Evolutionary conservation across 2,888 invertebrate species (phyloP).

Genomic region (Nomada hirtipes): DNA sequence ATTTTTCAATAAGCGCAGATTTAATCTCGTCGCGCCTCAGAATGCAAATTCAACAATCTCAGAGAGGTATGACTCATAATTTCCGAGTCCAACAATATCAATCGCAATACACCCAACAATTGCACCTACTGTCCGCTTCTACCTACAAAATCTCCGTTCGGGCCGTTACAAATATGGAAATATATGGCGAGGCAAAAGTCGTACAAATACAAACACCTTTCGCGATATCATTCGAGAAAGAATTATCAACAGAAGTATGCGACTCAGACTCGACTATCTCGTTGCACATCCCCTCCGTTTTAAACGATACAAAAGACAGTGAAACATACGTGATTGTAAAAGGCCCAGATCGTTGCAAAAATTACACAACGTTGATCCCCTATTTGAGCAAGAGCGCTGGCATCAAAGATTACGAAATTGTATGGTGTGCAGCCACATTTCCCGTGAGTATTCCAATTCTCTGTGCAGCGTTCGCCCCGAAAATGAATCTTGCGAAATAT

Average conservation of each 20-base stretch:
- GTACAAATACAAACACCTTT: conserved; percentile 36
- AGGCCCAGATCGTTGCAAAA: conserved; percentile 58
- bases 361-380: conserved; percentile 1
- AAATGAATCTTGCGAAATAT: no score
- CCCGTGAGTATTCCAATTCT: conserved; percentile 45
- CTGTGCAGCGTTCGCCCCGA: no score
- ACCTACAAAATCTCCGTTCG: conserved; percentile 58
- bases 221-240: conserved; percentile 43
- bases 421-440: conserved; percentile 59
- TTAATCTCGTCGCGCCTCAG: conserved; percentile 42
- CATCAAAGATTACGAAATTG: conserved; percentile 37
- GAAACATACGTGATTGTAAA: conserved; percentile 60
- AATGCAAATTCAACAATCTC: not conserved
- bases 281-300: conserved; percentile 66
- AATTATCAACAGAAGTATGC: conserved; percentile 26
- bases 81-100: conserved; percentile 42
- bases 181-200: not conserved
- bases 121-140: conserved; percentile 66
- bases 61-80: not conserved
- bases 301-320: conserved; percentile 63
- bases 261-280: conserved; percentile 49
- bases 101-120: conserved; percentile 40
- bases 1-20: conserved; percentile 55
- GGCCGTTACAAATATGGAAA: conserved; percentile 50
- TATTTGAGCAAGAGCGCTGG: not conserved